Conservation (phyloP, 2,888 invertebrate genomes). For the Colostygia pectinataria region DNA sequence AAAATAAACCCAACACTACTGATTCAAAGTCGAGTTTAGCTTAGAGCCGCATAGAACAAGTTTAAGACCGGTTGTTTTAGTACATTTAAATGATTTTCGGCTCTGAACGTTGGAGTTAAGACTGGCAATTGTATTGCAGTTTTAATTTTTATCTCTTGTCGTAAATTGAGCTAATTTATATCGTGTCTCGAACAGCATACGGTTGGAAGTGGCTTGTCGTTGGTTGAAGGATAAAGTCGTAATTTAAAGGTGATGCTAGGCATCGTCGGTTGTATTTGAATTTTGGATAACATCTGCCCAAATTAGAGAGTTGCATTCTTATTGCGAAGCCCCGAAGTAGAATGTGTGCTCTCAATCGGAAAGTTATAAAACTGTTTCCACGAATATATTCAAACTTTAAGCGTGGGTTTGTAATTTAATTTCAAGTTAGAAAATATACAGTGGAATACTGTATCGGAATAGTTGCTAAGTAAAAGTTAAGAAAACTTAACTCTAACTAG, state of each 20-base stretch:
- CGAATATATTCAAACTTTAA: conserved; percentile 12
- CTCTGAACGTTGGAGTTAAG: conserved; percentile 50
- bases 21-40: conserved; percentile 48
- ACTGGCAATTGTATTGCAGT: conserved; percentile 46
- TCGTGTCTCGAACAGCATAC: conserved; percentile 34
- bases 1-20: conserved; percentile 48
- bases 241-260: conserved; percentile 50
- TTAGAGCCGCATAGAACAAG: conserved; percentile 38
- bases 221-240: conserved; percentile 44
- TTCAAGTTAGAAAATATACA: conserved; percentile 1
- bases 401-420: not conserved
- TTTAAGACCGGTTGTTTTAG: conserved; percentile 43
- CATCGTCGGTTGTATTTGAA: conserved; percentile 45
- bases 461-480: too few relatives aligned
- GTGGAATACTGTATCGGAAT: not conserved
- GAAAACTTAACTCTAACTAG: too few relatives aligned
- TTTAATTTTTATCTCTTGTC: conserved; percentile 41
- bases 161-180: conserved; percentile 31
- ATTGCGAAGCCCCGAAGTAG: conserved; percentile 28
- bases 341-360: conserved; percentile 16
- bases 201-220: conserved; percentile 38
- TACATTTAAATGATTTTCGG: conserved; percentile 54
- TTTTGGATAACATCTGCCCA: conserved; percentile 46
- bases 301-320: conserved; percentile 39
- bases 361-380: conserved; percentile 23